phyloP scores from a whole-genome alignment of 2,113 vertebrate genomes.

The Silurus meridionalis region DNA sequence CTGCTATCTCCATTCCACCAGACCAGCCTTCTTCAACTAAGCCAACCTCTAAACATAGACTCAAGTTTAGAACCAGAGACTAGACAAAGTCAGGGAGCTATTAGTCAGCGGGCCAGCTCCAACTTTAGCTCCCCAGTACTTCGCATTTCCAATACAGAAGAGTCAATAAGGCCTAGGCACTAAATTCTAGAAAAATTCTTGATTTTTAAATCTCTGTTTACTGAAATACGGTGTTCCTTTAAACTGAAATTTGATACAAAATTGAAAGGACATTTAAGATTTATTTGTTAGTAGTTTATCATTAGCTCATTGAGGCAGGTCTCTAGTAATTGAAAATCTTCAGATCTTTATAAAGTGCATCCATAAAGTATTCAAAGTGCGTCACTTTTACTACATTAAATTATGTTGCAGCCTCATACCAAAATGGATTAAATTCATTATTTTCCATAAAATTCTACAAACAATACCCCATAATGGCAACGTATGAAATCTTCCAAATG shows the following conservation, averaged over 20 bases:
- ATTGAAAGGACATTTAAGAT: neutral
- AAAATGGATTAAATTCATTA: no score
- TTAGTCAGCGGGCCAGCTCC: slow-evolving; percentile 66
- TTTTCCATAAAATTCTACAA: no score
- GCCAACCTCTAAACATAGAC: slow-evolving; percentile 69
- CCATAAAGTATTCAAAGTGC: no score
- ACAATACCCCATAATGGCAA: no score
- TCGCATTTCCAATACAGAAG: slow-evolving; percentile 75
- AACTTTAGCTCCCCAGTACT: slow-evolving; percentile 82
- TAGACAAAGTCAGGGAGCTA: slow-evolving; percentile 55
- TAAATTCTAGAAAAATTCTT: neutral
- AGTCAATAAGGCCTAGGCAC: neutral
- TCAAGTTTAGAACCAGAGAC: slow-evolving; percentile 61
- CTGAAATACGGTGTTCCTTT: neutral
- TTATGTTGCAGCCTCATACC: no score
- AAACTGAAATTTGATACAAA: neutral
- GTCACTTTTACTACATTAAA: no score
- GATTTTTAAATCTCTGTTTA: neutral
- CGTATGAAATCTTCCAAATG: no score
- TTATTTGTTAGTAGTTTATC: neutral
- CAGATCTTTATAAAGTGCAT: no score
- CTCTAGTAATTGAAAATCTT: neutral
- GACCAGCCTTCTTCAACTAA: slow-evolving; percentile 65
- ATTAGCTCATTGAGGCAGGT: neutral
- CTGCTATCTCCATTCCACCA: slow-evolving; percentile 74